Conservation (phyloP, 2,797 vertebrate genomes). For the Furcifer pardalis region DNA sequence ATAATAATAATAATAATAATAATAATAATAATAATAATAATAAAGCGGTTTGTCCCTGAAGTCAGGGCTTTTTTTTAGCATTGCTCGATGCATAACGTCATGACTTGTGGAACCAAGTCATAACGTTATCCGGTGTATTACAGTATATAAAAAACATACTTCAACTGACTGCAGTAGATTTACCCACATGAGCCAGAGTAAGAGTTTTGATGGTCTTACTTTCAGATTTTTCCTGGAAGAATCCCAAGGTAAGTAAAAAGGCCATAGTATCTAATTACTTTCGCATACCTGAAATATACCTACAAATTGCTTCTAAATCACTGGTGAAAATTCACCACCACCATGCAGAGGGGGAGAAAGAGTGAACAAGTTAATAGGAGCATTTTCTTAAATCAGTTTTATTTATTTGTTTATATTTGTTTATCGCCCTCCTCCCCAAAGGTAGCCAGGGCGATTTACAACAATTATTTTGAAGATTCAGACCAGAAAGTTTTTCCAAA, state of each 20-base stretch:
- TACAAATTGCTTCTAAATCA: background rate
- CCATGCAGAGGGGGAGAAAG: no score
- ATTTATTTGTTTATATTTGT: no score
- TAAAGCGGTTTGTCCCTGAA: no score
- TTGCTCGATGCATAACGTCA: no score
- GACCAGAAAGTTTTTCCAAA: background rate
- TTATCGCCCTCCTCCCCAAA: no score
- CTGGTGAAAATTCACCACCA: no score
- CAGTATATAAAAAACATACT: slow-evolving; percentile 14
- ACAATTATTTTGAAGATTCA: background rate
- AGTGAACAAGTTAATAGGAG: background rate
- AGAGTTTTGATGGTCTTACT: background rate
- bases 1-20: no score
- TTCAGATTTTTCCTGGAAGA: background rate
- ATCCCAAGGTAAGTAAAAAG: slow-evolving; percentile 28
- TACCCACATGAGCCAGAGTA: slow-evolving; percentile 6
- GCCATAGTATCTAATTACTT: background rate
- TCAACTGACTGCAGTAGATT: background rate
- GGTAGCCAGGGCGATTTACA: no score
- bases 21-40: no score
- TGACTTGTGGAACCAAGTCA: no score
- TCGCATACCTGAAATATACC: background rate
- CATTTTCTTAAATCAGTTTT: background rate
- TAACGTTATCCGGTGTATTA: no score
- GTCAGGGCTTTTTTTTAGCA: no score